These are phyloP conservation scores for Prinia subflava DNA, from an alignment of 2,113 vertebrate genomes.

Conservation along the genomic window DNA sequence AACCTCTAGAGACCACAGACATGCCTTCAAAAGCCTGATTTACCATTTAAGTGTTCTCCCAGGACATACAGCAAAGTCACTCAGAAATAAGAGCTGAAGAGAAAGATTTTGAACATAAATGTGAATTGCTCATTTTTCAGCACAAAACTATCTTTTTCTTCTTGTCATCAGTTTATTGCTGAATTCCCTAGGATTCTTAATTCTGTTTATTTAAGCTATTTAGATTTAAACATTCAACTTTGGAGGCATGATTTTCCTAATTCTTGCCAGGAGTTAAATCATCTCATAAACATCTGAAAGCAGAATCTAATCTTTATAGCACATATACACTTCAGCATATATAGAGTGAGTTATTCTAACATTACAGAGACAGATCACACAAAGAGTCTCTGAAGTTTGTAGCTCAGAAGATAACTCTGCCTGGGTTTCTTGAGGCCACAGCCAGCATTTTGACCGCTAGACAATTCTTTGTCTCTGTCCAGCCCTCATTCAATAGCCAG, in stretches of 20 bases:
- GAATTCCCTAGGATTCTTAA: neutral
- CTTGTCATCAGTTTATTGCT: neutral
- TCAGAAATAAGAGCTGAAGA: neutral
- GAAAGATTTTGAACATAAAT: neutral
- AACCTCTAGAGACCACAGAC: neutral
- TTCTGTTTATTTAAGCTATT: constrained; percentile 14
- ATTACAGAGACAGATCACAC: neutral
- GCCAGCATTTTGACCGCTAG: constrained; percentile 14
- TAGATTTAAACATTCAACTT: neutral
- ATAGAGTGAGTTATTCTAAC: neutral
- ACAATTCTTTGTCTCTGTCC: constrained; percentile 8
- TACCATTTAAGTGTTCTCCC: neutral
- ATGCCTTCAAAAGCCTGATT: neutral
- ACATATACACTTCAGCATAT: neutral
- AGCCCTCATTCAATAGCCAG: constrained; percentile 19
- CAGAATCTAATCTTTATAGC: neutral
- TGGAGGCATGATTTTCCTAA: neutral
- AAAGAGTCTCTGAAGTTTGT: neutral
- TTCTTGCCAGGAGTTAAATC: neutral
- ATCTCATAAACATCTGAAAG: neutral
- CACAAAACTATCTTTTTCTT: neutral
- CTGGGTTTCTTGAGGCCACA: constrained; percentile 28
- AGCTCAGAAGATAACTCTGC: constrained; percentile 4
- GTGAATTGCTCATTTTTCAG: neutral
- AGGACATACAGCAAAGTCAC: neutral